A percentile compares a stretch with the other conserved stretches of the same genome.
phyloP scores from a whole-genome alignment of 2,888 invertebrate genomes.

The Nesidiocoris tenuis region DNA sequence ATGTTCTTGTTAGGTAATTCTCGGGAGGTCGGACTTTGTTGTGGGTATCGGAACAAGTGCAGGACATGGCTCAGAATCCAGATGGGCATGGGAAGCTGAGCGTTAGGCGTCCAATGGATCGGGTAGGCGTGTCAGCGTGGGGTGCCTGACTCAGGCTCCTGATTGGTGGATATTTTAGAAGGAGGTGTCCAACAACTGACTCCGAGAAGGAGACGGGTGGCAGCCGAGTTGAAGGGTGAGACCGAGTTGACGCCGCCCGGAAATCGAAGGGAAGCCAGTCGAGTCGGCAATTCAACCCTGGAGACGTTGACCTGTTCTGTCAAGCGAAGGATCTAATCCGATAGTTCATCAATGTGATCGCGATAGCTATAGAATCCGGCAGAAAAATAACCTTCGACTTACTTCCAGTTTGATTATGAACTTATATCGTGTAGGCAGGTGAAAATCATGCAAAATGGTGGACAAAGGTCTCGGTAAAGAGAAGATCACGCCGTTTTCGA shows the following conservation, averaged over 20 bases:
- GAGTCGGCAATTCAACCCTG: not conserved
- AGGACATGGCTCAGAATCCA: no score
- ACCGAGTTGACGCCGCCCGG: not conserved
- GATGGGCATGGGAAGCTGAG: no score
- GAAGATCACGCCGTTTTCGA: conserved; percentile 46
- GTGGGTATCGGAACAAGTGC: no score
- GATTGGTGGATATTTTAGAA: conserved; percentile 15
- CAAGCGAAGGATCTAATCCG: no score
- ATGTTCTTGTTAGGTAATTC: no score
- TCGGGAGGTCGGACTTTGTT: no score
- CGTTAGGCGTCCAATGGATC: no score
- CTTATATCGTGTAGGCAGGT: no score
- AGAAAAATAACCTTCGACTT: no score
- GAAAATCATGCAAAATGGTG: conserved; percentile 35
- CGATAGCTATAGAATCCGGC: no score
- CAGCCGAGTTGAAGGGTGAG: conserved; percentile 4
- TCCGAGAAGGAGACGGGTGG: conserved; percentile 7
- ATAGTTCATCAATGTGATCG: no score
- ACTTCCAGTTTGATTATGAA: no score
- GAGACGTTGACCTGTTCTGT: not conserved
- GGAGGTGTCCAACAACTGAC: not conserved
- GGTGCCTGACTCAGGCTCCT: not conserved
- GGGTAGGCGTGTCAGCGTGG: conserved; percentile 18
- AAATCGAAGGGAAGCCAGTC: not conserved
- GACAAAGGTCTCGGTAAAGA: conserved; percentile 36